Conservation (phyloP, 1,140 invertebrate species). For the Diachasma alloeum region DNA sequence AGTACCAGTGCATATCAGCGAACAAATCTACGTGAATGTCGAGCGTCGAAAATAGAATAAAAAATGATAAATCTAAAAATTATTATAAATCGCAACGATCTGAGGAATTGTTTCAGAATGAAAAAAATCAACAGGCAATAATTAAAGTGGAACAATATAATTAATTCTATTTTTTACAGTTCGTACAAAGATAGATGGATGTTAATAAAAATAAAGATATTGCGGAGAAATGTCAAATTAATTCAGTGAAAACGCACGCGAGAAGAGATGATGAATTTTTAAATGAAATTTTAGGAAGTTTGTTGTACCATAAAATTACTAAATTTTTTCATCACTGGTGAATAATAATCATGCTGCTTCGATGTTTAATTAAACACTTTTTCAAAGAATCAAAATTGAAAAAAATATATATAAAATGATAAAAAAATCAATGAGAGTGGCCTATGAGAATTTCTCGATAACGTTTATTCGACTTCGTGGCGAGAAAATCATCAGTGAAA, state of each 20-base stretch:
- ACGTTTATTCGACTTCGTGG: too few relatives aligned
- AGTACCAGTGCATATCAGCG: neutral
- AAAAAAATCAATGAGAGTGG: too few relatives aligned
- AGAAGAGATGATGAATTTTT: conserved; percentile 46
- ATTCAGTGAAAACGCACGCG: neutral
- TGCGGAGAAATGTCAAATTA: conserved; percentile 6
- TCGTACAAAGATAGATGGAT: conserved; percentile 29
- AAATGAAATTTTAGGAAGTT: conserved; percentile 30
- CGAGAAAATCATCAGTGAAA: too few relatives aligned
- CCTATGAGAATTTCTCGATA: neutral
- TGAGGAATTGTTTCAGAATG: conserved; percentile 23
- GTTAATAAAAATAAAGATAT: conserved; percentile 26
- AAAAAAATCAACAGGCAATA: conserved; percentile 41
- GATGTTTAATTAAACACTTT: too few relatives aligned
- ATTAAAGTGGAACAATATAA: conserved; percentile 44
- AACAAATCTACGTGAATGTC: neutral
- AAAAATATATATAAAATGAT: too few relatives aligned
- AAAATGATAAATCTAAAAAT: neutral
- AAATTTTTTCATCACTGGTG: neutral
- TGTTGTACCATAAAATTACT: neutral
- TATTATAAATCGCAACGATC: conserved; percentile 17
- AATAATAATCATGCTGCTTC: neutral
- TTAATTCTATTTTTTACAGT: conserved; percentile 52
- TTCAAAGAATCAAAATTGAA: too few relatives aligned
- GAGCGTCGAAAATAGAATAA: neutral